A percentile compares a stretch with the other conserved stretches of the same genome.
phyloP scores from a whole-genome alignment of 2,888 invertebrate species.

The Diaperis boleti region DNA sequence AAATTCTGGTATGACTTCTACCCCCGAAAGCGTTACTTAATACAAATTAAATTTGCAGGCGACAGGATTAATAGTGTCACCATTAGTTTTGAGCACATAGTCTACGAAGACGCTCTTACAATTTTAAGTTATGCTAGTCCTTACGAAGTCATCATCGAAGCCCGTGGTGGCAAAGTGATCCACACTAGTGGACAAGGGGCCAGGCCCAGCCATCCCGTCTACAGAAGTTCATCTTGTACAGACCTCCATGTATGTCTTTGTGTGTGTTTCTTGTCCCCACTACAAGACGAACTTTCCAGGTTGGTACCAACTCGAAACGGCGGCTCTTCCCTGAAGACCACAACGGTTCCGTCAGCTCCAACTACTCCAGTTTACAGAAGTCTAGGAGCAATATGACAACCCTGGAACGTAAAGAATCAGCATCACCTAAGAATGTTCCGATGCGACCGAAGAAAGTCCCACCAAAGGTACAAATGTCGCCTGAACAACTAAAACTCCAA shows the following conservation, averaged over 20 bases:
- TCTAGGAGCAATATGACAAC: slow-evolving; percentile 61
- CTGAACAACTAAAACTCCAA: slow-evolving; percentile 58
- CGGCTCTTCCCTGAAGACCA: slow-evolving; percentile 64
- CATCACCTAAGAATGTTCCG: slow-evolving; percentile 52
- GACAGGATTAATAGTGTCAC: slow-evolving; percentile 89
- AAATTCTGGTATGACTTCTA: slow-evolving; percentile 76
- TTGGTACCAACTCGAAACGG: slow-evolving; percentile 59
- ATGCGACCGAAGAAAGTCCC: slow-evolving; percentile 49
- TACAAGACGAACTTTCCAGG: slow-evolving; percentile 50
- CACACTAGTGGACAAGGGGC: slow-evolving; percentile 62
- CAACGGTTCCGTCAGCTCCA: slow-evolving; percentile 63
- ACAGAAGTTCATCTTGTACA: slow-evolving; percentile 82
- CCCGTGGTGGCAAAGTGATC: slow-evolving; percentile 70
- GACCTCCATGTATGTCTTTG: slow-evolving; percentile 68
- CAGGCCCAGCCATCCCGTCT: slow-evolving; percentile 80
- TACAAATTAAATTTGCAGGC: slow-evolving; percentile 71
- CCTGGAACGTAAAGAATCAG: slow-evolving; percentile 60
- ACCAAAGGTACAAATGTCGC: slow-evolving; percentile 52
- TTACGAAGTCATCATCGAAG: slow-evolving; percentile 85
- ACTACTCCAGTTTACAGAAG: slow-evolving; percentile 65
- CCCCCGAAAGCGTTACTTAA: too few relatives aligned
- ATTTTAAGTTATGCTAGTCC: slow-evolving; percentile 93
- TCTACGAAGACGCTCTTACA: slow-evolving; percentile 89
- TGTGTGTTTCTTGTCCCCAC: not conserved
- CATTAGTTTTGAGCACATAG: slow-evolving; percentile 89